These are phyloP conservation scores for Lasiurus cinereus DNA, from an alignment of 2,113 vertebrate species.

Conservation along the genomic window DNA sequence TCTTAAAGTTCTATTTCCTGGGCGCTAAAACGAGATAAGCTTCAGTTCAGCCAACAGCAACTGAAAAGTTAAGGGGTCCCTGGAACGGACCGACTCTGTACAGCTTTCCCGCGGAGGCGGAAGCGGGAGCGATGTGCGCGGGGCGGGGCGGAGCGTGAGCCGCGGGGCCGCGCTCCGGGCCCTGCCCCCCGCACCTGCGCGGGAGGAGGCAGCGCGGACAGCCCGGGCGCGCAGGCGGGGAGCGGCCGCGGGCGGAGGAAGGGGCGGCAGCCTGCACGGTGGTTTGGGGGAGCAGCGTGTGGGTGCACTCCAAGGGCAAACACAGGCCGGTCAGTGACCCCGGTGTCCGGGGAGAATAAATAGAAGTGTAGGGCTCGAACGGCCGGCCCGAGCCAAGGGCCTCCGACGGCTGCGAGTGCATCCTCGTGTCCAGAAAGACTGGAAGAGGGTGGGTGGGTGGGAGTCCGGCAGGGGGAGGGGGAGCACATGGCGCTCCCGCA, in stretches of 20 bases:
- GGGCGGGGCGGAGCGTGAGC: constrained; percentile 44
- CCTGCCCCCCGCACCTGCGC: neutral
- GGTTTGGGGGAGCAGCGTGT: constrained; percentile 53
- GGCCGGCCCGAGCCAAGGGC: constrained; percentile 54
- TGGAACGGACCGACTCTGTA: constrained; percentile 96
- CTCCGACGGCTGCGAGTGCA: constrained; percentile 71
- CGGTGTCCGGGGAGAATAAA: constrained; percentile 88
- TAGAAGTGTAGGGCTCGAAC: constrained; percentile 81
- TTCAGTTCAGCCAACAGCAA: constrained; percentile 91
- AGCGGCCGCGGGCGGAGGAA: constrained; percentile 6
- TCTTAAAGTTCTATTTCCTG: constrained; percentile 87
- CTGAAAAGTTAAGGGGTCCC: constrained; percentile 91
- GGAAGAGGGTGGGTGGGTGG: neutral
- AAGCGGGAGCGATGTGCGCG: constrained; percentile 73
- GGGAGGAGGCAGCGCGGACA: neutral
- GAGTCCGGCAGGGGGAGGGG: neutral
- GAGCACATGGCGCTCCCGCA: constrained; percentile 2
- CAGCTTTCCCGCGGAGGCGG: constrained; percentile 91
- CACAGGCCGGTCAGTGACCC: constrained; percentile 67
- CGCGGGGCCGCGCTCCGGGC: neutral
- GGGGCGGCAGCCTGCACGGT: constrained; percentile 58
- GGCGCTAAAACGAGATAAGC: constrained; percentile 83
- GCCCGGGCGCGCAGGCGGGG: constrained; percentile 53
- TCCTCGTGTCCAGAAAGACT: constrained; percentile 59
- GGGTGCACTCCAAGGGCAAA: constrained; percentile 79